Conservation (phyloP, 2,888 invertebrate species). For the Melinaea marsaeus region DNA sequence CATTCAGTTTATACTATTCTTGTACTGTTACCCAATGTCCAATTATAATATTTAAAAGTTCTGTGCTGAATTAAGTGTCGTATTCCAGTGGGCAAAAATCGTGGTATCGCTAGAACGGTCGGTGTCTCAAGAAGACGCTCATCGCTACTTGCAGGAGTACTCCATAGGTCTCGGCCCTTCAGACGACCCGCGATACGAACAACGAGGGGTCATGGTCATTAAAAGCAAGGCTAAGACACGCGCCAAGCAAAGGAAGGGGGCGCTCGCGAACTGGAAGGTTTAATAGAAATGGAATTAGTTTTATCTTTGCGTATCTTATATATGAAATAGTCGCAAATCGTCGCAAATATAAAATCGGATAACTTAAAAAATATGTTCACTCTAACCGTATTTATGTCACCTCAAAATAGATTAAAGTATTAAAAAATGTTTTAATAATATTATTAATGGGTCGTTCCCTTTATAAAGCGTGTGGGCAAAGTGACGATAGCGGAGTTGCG, state of each 20-base stretch:
- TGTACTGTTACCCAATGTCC: no score
- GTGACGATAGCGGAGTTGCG: constrained; percentile 90
- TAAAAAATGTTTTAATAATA: not conserved
- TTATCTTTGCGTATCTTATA: no score
- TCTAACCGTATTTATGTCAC: no score
- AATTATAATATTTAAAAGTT: no score
- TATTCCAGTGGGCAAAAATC: constrained; percentile 95
- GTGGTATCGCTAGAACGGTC: constrained; percentile 97
- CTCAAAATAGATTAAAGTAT: not conserved
- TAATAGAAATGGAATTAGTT: no score
- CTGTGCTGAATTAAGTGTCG: not conserved
- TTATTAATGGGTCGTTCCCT: not conserved
- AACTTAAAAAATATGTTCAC: no score
- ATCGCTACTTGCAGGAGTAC: constrained; percentile 95
- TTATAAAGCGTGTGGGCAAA: constrained; percentile 84
- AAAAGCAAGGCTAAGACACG: constrained; percentile 97
- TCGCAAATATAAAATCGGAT: no score
- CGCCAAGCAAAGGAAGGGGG: constrained; percentile 97
- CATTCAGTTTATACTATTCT: no score
- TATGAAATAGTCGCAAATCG: no score
- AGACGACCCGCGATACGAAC: constrained; percentile 89
- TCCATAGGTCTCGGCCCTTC: constrained; percentile 93
- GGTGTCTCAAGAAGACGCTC: constrained; percentile 92
- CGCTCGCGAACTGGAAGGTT: constrained; percentile 96
- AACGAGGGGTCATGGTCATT: constrained; percentile 97